Percentiles rank a stretch among this genome's conserved stretches.
phyloP scores from a whole-genome alignment of 2,113 vertebrate genomes.

The Neolamprologus falcicula region DNA sequence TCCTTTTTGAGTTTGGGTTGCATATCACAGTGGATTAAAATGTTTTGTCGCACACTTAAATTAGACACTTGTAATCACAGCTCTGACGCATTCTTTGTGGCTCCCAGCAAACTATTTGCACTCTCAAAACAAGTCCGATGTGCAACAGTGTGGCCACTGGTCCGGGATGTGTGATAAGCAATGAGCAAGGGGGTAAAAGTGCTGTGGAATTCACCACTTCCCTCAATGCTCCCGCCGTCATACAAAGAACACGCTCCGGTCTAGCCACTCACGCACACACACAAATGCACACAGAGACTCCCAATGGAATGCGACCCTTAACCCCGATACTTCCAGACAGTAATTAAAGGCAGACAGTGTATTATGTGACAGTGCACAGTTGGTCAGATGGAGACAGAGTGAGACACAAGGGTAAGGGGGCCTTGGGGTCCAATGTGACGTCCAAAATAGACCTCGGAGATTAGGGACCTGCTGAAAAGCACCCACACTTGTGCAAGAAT shows the following conservation, averaged over 20 bases:
- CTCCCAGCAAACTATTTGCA: conserved; percentile 16
- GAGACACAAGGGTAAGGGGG: conserved; percentile 5
- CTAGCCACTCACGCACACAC: neutral
- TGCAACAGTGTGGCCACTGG: neutral
- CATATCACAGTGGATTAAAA: conserved; percentile 37
- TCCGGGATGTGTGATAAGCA: conserved; percentile 6
- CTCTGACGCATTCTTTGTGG: neutral
- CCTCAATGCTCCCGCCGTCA: conserved; percentile 4
- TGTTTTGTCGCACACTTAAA: conserved; percentile 30
- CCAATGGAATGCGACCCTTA: conserved; percentile 47
- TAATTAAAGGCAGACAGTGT: conserved; percentile 62
- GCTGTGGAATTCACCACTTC: conserved; percentile 34
- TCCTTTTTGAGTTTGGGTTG: conserved; percentile 12
- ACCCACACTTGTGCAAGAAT: conserved; percentile 40
- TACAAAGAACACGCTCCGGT: neutral
- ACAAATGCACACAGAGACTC: conserved; percentile 18
- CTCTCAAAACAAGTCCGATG: conserved; percentile 11
- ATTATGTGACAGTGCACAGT: conserved; percentile 57
- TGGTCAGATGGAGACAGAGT: conserved; percentile 43
- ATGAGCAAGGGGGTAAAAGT: conserved; percentile 19
- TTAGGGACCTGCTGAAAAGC: conserved; percentile 24
- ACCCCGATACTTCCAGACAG: conserved; percentile 56
- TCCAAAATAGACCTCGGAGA: conserved; percentile 54
- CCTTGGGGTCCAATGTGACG: conserved; percentile 31
- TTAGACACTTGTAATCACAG: conserved; percentile 28